phyloP scores from a whole-genome alignment of 2,888 invertebrate genomes.

The Archips xylosteana region DNA sequence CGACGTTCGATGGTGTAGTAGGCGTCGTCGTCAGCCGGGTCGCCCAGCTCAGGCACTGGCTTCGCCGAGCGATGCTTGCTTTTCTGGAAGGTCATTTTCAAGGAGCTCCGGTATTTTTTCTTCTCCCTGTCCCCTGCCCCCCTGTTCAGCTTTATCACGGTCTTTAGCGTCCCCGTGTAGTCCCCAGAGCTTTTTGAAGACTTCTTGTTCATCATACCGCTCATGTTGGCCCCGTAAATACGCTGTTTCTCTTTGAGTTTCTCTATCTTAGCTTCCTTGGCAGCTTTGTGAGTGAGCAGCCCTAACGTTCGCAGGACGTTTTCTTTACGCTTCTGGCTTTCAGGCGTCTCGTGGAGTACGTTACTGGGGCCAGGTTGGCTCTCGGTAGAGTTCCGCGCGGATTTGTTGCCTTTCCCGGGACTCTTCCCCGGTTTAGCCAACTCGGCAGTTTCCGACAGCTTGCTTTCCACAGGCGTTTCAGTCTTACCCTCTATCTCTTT shows the following conservation, averaged over 20 bases:
- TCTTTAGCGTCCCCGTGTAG: slow-evolving; percentile 93
- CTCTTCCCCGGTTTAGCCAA: slow-evolving; percentile 50
- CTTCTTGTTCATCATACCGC: slow-evolving; percentile 62
- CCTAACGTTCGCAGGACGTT: slow-evolving; percentile 91
- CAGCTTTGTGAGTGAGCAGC: slow-evolving; percentile 90
- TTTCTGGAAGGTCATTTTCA: slow-evolving; percentile 93
- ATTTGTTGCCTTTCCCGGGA: slow-evolving; percentile 58
- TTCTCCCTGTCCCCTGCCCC: slow-evolving; percentile 76
- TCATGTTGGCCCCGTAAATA: slow-evolving; percentile 60
- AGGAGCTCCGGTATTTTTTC: slow-evolving; percentile 88
- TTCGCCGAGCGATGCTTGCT: slow-evolving; percentile 87
- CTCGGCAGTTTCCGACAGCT: slow-evolving; percentile 40
- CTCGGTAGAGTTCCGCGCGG: slow-evolving; percentile 66
- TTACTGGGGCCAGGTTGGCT: slow-evolving; percentile 72
- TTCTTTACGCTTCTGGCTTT: slow-evolving; percentile 89
- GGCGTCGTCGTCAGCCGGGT: slow-evolving; percentile 71
- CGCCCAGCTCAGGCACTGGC: slow-evolving; percentile 74
- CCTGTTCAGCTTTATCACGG: slow-evolving; percentile 92
- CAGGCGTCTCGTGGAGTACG: slow-evolving; percentile 83
- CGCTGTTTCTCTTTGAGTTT: slow-evolving; percentile 82
- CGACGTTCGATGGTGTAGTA: slow-evolving; percentile 89
- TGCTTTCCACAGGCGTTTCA: slow-evolving; percentile 38
- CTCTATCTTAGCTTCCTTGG: slow-evolving; percentile 88
- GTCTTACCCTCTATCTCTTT: slow-evolving; percentile 44
- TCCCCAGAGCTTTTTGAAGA: slow-evolving; percentile 72